Base-by-base conservation (phyloP, 2,888 invertebrate species). In the Mesochorus sp. region DNA sequence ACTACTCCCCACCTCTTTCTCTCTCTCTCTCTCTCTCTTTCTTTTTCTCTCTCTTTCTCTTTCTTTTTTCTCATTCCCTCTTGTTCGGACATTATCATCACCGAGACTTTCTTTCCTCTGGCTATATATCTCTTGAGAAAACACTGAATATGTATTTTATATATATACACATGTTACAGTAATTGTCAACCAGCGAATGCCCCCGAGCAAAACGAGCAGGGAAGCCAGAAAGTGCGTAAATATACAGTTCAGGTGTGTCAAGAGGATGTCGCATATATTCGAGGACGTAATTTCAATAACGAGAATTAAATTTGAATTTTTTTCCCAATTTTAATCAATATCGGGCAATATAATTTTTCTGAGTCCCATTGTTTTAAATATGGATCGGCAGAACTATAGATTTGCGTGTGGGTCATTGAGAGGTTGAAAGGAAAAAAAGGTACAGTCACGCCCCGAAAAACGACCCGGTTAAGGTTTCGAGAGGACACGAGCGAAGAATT, bases 171-270 rank as follows among this genome's bases (percentile, higher is more conserved):
- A 31, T 42, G n/a, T n/a, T n/a, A n/a, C n/a, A n/a, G n/a, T n/a
- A n/a, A n/a, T n/a, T n/a, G n/a, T n/a, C n/a, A n/a, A n/a, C n/a
- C n/a, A n/a, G n/a, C n/a, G n/a, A n/a, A n/a, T n/a, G n/a, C n/a
- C n/a, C n/a, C n/a, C n/a, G n/a, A n/a, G n/a, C n/a, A n/a, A n/a
- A n/a, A n/a, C n/a, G n/a, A n/a, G n/a, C n/a, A n/a, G n/a, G n/a
- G n/a, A n/a, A n/a, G n/a, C n/a, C n/a, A n/a, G n/a, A n/a, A 61
- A 75, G 68, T 62, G 47, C 72, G 72, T 72, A 67, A 72, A 55
- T 26, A 61, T 37, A 53, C 47, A 17, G 31, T 10, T 47, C 21
- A 34, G 61, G 51, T 39, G 61, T 12, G 74, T 61, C 59, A 59
- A 42, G 26, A 42, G 59, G 3, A 19, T 19, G 34, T 17, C n/a